Percentiles rank a stretch among this genome's conserved stretches.
These are phyloP conservation scores for Pimephales promelas DNA, from an alignment of 2,113 vertebrate genomes.

Conservation along the genomic window DNA sequence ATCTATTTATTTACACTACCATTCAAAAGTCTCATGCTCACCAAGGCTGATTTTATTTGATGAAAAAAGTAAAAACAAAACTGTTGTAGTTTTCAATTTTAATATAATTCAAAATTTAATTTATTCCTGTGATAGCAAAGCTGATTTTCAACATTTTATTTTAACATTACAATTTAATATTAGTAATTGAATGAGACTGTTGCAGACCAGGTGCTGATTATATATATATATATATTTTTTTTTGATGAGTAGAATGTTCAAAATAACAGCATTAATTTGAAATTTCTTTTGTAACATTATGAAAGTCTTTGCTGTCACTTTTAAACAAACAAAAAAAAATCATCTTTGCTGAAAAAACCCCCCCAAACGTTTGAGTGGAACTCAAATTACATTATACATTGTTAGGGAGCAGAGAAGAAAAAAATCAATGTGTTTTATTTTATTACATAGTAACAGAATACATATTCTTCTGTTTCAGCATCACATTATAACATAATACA, in stretches of 20 bases:
- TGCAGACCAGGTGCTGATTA: no score
- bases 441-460: conserved; percentile 73
- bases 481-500: conserved; percentile 76
- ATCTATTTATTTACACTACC: not conserved
- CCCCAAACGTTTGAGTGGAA: no score
- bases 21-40: not conserved
- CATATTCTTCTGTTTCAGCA: conserved; percentile 73
- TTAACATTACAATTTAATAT: no score
- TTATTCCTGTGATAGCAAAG: not conserved
- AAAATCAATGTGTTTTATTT: conserved; percentile 66
- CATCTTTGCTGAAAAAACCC: not conserved
- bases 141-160: not conserved
- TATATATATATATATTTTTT: no score
- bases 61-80: not conserved
- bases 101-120: not conserved
- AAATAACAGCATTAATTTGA: not conserved
- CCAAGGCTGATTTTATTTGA: not conserved
- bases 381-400: no score
- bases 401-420: conserved; percentile 68
- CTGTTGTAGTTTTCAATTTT: not conserved
- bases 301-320: not conserved
- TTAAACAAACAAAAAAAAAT: no score
- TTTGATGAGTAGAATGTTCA: no score
- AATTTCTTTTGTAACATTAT: not conserved
- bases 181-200: no score